phyloP scores from a whole-genome alignment of 1,140 invertebrate species.

The Polyergus mexicanus region DNA sequence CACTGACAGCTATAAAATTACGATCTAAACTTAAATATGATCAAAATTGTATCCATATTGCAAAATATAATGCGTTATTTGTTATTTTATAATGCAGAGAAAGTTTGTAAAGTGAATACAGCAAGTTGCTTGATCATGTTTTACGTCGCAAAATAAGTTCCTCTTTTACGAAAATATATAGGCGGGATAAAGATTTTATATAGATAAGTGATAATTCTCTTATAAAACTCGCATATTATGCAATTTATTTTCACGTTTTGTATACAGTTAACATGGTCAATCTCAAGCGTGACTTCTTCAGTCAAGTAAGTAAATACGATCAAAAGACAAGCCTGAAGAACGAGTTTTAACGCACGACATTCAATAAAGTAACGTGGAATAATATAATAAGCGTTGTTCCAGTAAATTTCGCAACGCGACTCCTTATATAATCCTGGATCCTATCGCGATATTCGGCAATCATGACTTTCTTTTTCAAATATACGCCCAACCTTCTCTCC shows the following conservation, averaged over 20 bases:
- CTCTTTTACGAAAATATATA: constrained; percentile 25
- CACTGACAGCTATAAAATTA: background rate
- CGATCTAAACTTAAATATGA: constrained; percentile 28
- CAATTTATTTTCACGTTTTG: constrained; percentile 23
- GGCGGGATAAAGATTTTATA: constrained; percentile 13
- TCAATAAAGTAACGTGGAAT: background rate
- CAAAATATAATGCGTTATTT: constrained; percentile 36
- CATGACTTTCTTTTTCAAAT: constrained; percentile 36
- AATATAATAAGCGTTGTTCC: constrained; percentile 22
- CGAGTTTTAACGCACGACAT: background rate
- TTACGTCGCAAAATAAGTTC: background rate
- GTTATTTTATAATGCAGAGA: constrained; percentile 27
- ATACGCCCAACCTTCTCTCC: background rate
- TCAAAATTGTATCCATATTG: constrained; percentile 39
- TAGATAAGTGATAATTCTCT: constrained; percentile 25
- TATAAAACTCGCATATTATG: background rate
- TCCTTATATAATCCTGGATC: constrained; percentile 27
- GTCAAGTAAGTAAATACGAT: constrained; percentile 3
- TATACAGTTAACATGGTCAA: background rate
- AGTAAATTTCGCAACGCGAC: constrained; percentile 21
- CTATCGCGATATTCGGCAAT: constrained; percentile 31
- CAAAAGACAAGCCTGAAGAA: background rate
- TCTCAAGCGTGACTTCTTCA: background rate
- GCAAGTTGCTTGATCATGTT: background rate
- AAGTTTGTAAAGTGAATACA: constrained; percentile 35